Evolutionary conservation across 2,113 vertebrate species (phyloP).

Genomic region (Macrotus californicus): DNA sequence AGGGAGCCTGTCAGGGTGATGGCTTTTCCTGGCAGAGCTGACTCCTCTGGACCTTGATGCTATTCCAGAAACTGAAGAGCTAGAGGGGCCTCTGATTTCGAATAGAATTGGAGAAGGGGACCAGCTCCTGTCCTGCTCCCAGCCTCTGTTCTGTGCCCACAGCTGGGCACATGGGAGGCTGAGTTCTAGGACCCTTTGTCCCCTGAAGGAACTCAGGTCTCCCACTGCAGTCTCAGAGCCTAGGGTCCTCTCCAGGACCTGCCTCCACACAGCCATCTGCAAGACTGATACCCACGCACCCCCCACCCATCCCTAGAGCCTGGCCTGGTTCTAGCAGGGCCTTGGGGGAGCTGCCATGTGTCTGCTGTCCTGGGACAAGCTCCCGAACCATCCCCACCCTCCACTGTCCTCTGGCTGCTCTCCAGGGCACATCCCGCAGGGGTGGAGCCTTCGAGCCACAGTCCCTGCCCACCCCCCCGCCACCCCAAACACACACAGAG

Average conservation of each 20-base stretch:
- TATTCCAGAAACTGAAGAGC: constrained; percentile 37
- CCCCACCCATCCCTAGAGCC: too few relatives aligned
- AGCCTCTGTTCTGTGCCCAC: background rate
- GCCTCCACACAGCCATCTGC: background rate
- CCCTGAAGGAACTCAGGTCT: background rate
- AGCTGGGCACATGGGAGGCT: background rate
- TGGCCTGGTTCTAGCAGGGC: background rate
- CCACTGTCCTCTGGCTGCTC: too few relatives aligned
- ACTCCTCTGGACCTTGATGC: constrained; percentile 13
- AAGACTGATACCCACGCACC: background rate
- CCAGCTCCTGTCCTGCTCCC: background rate
- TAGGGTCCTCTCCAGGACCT: background rate
- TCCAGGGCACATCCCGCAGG: background rate
- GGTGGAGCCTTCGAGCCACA: background rate
- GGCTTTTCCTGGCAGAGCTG: constrained; percentile 64
- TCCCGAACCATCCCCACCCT: rapidly evolving
- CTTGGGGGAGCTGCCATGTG: background rate
- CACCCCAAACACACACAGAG: background rate
- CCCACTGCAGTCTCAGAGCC: background rate
- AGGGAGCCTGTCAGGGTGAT: constrained; percentile 52
- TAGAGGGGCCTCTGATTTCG: background rate
- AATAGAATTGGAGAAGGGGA: background rate
- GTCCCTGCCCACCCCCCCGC: background rate
- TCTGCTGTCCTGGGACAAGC: background rate
- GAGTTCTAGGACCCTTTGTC: background rate